phyloP scores from a whole-genome alignment of 1,140 invertebrate species.

The Leucophenga varia region DNA sequence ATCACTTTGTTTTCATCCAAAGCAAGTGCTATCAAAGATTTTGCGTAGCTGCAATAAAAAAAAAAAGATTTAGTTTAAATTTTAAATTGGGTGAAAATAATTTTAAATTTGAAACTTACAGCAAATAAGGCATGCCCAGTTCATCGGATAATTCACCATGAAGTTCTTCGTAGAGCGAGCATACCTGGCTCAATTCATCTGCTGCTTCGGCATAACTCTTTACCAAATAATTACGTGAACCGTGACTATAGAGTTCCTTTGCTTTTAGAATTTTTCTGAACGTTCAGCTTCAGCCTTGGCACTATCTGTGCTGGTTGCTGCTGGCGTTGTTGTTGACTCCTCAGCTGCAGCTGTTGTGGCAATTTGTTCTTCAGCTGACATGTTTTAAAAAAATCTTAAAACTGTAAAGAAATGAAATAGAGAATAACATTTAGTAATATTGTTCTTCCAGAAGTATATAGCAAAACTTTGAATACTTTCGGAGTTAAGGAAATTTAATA shows the following conservation, averaged over 20 bases:
- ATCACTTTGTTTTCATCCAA: constrained; percentile 73
- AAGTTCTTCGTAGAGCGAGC: constrained; percentile 63
- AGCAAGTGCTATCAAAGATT: constrained; percentile 71
- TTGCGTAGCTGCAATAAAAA: constrained; percentile 40
- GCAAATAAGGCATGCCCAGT: constrained; percentile 74
- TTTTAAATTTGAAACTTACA: constrained; percentile 58
- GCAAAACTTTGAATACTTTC: no score
- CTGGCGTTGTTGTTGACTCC: constrained; percentile 7
- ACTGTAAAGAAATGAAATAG: no score
- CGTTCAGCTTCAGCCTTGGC: constrained; percentile 28
- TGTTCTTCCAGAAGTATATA: no score
- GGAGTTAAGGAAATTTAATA: no score
- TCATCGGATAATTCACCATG: constrained; percentile 73
- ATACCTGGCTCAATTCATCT: constrained; percentile 69
- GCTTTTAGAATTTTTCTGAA: constrained; percentile 39
- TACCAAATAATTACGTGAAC: constrained; percentile 72
- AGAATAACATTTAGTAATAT: no score
- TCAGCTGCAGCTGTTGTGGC: constrained; percentile 30
- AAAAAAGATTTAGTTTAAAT: not conserved
- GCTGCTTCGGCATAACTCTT: constrained; percentile 72
- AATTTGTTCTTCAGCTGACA: constrained; percentile 50
- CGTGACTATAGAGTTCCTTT: constrained; percentile 62
- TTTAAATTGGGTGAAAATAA: not conserved
- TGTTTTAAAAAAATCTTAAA: constrained; percentile 18
- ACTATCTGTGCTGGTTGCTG: constrained; percentile 24